Conservation (phyloP, 2,797 vertebrate species). For the Psittacula echo region DNA sequence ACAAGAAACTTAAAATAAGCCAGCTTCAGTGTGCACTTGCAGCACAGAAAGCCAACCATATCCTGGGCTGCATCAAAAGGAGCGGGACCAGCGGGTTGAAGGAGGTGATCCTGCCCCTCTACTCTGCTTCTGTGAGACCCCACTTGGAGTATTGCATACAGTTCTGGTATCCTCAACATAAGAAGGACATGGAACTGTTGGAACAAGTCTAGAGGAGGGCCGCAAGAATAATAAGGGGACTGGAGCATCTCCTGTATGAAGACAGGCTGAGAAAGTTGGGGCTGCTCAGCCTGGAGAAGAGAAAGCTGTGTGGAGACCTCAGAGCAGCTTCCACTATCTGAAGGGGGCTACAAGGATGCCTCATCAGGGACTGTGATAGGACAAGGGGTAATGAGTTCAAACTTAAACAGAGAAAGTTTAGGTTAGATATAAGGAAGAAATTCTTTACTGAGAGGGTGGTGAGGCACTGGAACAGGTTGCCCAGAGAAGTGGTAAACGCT, state of each 20-base stretch:
- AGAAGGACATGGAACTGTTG: background rate
- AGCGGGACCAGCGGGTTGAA: background rate
- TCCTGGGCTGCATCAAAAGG: background rate
- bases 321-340: background rate
- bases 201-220: background rate
- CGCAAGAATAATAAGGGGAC: background rate
- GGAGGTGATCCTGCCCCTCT: background rate
- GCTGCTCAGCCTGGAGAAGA: background rate
- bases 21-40: background rate
- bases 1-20: background rate
- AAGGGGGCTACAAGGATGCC: background rate
- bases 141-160: background rate
- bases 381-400: background rate
- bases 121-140: background rate
- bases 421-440: background rate
- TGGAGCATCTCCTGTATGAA: background rate
- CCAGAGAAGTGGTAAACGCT: background rate
- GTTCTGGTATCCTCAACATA: background rate
- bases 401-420: background rate
- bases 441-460: background rate
- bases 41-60: background rate
- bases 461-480: background rate
- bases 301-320: background rate
- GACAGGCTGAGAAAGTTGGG: background rate
- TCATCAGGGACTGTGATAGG: background rate